These are phyloP conservation scores for Coendou prehensilis DNA, from an alignment of 2,797 vertebrate species.

Conservation along the genomic window DNA sequence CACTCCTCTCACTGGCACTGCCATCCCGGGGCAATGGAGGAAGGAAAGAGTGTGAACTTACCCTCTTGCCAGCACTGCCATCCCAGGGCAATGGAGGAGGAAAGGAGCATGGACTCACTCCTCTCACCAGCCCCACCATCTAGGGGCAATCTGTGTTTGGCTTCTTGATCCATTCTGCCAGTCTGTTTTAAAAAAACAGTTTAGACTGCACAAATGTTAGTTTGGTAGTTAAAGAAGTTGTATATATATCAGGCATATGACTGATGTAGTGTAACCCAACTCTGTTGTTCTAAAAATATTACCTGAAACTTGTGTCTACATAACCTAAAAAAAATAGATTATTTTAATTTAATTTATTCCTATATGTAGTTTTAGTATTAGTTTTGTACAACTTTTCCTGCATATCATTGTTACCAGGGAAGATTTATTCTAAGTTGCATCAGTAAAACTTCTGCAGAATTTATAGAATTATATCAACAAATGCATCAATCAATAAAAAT, in stretches of 20 bases:
- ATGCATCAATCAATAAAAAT: constrained; percentile 85
- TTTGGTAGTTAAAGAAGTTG: constrained; percentile 23
- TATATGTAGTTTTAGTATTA: background rate
- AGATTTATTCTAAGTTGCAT: constrained; percentile 92
- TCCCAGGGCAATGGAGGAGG: too few relatives aligned
- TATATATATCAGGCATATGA: background rate
- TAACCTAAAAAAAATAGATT: background rate
- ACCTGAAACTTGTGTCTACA: background rate
- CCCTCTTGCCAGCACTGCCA: too few relatives aligned
- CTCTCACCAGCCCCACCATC: too few relatives aligned
- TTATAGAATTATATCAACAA: constrained; percentile 91
- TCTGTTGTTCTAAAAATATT: constrained; percentile 2
- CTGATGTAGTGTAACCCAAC: constrained; percentile 14
- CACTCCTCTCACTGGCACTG: too few relatives aligned
- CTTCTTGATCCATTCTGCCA: background rate
- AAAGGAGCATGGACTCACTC: too few relatives aligned
- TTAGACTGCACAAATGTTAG: constrained; percentile 14
- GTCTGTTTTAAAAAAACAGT: background rate
- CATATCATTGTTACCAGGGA: constrained; percentile 91
- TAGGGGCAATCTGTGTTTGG: too few relatives aligned
- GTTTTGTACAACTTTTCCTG: background rate
- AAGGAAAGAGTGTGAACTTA: too few relatives aligned
- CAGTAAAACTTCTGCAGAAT: constrained; percentile 90
- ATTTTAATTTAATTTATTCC: constrained; percentile 49
- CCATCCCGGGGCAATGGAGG: too few relatives aligned